These are phyloP conservation scores for Daphoenositta chrysoptera DNA, from an alignment of 2,113 vertebrate species.

Conservation along the genomic window DNA sequence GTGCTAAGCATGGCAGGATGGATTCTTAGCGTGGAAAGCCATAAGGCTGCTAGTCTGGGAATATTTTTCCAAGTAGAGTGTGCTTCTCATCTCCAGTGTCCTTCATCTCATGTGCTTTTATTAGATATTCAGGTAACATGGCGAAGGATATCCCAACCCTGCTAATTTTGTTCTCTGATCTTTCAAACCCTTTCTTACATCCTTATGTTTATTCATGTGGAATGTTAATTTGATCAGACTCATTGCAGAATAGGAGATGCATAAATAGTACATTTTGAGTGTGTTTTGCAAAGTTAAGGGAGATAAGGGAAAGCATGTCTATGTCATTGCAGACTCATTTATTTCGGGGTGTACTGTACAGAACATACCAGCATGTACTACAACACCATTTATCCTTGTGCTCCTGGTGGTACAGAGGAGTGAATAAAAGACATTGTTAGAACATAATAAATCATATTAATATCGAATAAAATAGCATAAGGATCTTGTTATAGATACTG, in stretches of 20 bases:
- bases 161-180: background rate
- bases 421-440: conserved; percentile 12
- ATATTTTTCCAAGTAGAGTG: background rate
- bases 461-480: background rate
- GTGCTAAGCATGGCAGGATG: background rate
- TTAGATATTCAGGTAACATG: background rate
- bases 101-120: background rate
- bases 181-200: background rate
- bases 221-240: background rate
- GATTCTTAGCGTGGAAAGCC: background rate
- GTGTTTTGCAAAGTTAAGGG: background rate
- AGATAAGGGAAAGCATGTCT: background rate
- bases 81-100: background rate
- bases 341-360: background rate
- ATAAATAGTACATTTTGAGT: background rate
- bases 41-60: background rate
- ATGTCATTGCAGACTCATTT: conserved; percentile 8
- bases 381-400: background rate
- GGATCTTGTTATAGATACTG: background rate
- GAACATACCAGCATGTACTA: background rate
- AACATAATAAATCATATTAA: conserved; percentile 40
- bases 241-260: background rate
- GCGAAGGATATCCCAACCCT: background rate
- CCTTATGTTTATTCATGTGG: background rate
- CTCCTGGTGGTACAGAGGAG: background rate